These are phyloP conservation scores for Metopolophium dirhodum DNA, from an alignment of 1,140 invertebrate species.

Conservation along the genomic window DNA sequence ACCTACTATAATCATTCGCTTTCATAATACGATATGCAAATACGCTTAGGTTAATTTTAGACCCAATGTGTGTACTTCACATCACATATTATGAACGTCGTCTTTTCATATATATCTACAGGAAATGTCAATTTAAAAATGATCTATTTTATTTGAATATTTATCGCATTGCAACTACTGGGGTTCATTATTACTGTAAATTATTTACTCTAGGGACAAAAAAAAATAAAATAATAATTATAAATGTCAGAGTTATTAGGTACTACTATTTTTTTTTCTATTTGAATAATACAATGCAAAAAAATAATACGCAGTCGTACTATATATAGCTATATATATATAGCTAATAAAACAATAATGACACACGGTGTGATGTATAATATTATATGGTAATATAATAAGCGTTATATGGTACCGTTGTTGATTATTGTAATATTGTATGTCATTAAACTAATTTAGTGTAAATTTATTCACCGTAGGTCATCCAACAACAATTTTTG, in stretches of 20 bases:
- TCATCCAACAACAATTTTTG: not conserved
- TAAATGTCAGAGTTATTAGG: not conserved
- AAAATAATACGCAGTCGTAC: not conserved
- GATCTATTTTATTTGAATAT: slow-evolving; percentile 37
- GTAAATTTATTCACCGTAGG: not conserved
- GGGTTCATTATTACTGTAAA: slow-evolving; percentile 16
- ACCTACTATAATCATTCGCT: not conserved
- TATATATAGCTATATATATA: too few relatives aligned
- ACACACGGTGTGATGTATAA: not conserved
- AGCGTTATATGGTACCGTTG: not conserved
- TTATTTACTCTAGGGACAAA: not conserved
- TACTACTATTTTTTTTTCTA: not conserved
- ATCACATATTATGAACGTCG: not conserved
- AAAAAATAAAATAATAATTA: not conserved
- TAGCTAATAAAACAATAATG: not conserved
- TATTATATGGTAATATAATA: not conserved
- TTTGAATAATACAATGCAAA: not conserved
- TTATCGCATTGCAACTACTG: not conserved
- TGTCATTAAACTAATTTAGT: not conserved
- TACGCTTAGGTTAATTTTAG: not conserved
- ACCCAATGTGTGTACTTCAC: not conserved
- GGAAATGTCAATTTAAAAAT: slow-evolving; percentile 22
- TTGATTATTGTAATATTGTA: not conserved
- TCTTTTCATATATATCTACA: not conserved
- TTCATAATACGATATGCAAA: slow-evolving; percentile 15